phyloP scores from a whole-genome alignment of 2,113 vertebrate genomes.

The Paramormyrops kingsleyae region DNA sequence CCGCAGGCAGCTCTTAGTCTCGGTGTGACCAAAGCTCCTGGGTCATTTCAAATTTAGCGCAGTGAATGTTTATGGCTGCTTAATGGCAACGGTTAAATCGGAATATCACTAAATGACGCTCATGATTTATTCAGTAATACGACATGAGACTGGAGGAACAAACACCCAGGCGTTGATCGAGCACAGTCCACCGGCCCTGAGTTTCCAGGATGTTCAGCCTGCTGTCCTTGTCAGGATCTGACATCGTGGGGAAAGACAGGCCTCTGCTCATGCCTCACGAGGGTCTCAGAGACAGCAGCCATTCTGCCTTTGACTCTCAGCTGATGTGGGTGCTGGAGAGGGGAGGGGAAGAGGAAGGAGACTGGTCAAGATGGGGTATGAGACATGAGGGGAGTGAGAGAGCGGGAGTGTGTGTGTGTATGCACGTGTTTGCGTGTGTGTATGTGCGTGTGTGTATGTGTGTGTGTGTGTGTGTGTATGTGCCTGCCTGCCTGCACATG shows the following conservation, averaged over 20 bases:
- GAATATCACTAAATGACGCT: background rate
- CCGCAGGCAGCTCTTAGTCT: background rate
- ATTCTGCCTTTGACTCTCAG: background rate
- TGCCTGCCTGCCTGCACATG: background rate
- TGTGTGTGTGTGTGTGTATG: fast-evolving
- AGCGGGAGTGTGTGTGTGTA: background rate
- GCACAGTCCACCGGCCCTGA: background rate
- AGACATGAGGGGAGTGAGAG: background rate
- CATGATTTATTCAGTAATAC: background rate
- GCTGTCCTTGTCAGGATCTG: background rate
- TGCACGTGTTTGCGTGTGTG: too few species aligned
- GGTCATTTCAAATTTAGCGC: background rate
- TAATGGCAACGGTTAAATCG: background rate
- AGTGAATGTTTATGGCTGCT: background rate
- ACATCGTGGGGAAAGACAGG: background rate
- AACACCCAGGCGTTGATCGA: background rate
- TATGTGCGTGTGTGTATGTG: background rate
- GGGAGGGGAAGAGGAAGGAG: background rate
- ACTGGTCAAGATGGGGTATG: background rate
- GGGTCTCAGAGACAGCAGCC: background rate
- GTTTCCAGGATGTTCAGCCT: background rate
- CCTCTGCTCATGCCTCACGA: background rate
- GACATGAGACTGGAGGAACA: background rate
- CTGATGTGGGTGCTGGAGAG: background rate
- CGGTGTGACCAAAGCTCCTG: background rate